Evolutionary conservation across 2,113 vertebrate species (phyloP).

Genomic region (Notothenia rossii): DNA sequence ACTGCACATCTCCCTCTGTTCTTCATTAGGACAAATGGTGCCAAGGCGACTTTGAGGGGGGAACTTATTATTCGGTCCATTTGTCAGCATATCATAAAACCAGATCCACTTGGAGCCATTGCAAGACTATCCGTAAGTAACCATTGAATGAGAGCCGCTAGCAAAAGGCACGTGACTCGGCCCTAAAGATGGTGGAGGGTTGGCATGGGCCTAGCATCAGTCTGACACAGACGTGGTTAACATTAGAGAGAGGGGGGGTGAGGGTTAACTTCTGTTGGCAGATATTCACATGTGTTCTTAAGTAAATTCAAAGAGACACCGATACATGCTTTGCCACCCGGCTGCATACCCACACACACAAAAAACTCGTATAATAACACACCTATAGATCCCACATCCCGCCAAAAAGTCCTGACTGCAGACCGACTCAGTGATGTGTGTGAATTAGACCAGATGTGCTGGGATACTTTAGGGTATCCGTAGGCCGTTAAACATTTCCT

Average conservation of each 20-base stretch:
- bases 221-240: conserved; percentile 49
- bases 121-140: conserved; percentile 24
- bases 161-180: conserved; percentile 8
- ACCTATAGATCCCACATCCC: conserved; percentile 35
- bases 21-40: conserved; percentile 32
- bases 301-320: conserved; percentile 26
- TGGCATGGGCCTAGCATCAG: conserved; percentile 26
- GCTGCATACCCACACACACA: conserved; percentile 40
- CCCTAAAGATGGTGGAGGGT: conserved; percentile 20
- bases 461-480: conserved; percentile 59
- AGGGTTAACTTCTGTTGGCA: conserved; percentile 15
- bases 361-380: conserved; percentile 50
- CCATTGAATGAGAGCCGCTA: conserved; percentile 28
- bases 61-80: conserved; percentile 54
- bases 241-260: conserved; percentile 22
- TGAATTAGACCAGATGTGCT: conserved; percentile 66
- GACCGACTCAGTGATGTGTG: conserved; percentile 40
- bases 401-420: conserved; percentile 24
- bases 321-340: conserved; percentile 35
- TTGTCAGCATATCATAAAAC: conserved; percentile 58
- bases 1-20: conserved; percentile 25
- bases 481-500: conserved; percentile 74
- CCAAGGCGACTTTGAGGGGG: conserved; percentile 25
- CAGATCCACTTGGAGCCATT: conserved; percentile 41
- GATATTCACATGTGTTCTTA: conserved; percentile 31